Base-by-base conservation (phyloP, 2,113 vertebrate species). In the Alaudala cheleensis region DNA sequence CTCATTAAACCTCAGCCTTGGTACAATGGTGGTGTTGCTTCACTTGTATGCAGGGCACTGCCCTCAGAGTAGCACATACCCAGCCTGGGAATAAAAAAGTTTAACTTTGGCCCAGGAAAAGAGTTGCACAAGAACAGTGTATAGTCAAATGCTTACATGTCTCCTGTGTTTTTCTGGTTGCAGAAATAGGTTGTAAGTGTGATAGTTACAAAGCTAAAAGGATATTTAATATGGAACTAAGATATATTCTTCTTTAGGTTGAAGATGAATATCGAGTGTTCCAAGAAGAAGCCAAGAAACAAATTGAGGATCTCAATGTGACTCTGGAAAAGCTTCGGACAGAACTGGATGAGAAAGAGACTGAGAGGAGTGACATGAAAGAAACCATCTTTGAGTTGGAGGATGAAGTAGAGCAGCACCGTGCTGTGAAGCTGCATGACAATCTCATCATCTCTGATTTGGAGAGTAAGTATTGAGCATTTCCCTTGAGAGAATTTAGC, bases 351-450 rank as follows among this genome's bases (percentile, higher is more conserved):
- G 99, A 99, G 74, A 99, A 99, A 51, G 99, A 99, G 78, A 99
- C 99, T 0, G 99, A 99, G 92, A 98, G 99, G 57, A 98, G 98
- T 4, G 99, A 99, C 96, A 99, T 99, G 99, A 99, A 99, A 93
- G 99, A 99, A 95, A 99, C 98, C 15, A 99, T 99, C 96, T 99
- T 99, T 86, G 99, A 99, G 95, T 91, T 99, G 95, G 99, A 99
- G 95, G 99, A 99, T 40, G 99, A 99, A 97, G 99, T 99, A 33
- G 99, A 99, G 62, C 99, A 99, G 94, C 99, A 99, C 72, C 98
- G 99, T 64, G 99, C 99, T 23, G 98, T 99, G 40, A 99, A 99
- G 69, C 99, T 99, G 45, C 99, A 99, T 4, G 99, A 99, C 97
- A 99, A 99, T 96, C 99, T 99, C 92, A 98, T 99, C 72, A 99